Conservation (phyloP, 2,888 invertebrate genomes). For the Apodemia zela region DNA sequence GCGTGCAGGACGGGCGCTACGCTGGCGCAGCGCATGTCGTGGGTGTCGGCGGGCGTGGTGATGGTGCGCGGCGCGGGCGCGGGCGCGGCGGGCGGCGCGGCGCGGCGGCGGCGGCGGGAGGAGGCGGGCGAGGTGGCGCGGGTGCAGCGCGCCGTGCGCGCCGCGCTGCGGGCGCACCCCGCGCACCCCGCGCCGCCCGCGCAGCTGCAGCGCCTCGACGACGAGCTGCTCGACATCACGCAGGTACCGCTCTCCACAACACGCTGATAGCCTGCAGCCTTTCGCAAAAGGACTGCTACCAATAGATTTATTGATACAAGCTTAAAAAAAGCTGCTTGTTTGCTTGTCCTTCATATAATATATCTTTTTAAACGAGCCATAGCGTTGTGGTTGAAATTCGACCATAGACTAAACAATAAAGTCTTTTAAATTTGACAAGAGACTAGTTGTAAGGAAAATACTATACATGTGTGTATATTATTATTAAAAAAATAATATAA, state of each 20-base stretch:
- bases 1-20: conserved; percentile 83
- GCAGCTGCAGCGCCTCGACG: conserved; percentile 87
- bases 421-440: no score
- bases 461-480: no score
- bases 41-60: conserved; percentile 95
- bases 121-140: conserved; percentile 96
- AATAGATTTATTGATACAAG: no score
- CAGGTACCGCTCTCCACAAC: conserved; percentile 72
- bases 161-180: conserved; percentile 71
- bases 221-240: conserved; percentile 91
- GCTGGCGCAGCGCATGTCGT: conserved; percentile 91
- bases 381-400: no score
- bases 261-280: no score
- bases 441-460: no score
- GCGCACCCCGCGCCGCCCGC: conserved; percentile 83
- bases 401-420: no score
- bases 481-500: no score
- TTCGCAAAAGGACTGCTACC: no score
- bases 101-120: conserved; percentile 92
- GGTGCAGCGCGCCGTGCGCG: conserved; percentile 86
- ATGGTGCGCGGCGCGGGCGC: conserved; percentile 93
- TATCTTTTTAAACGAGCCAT: no score
- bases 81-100: conserved; percentile 83
- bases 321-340: no score
- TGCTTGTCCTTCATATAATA: no score